Conservation (phyloP, 1,140 invertebrate species). For the Andricus grossulariae region DNA sequence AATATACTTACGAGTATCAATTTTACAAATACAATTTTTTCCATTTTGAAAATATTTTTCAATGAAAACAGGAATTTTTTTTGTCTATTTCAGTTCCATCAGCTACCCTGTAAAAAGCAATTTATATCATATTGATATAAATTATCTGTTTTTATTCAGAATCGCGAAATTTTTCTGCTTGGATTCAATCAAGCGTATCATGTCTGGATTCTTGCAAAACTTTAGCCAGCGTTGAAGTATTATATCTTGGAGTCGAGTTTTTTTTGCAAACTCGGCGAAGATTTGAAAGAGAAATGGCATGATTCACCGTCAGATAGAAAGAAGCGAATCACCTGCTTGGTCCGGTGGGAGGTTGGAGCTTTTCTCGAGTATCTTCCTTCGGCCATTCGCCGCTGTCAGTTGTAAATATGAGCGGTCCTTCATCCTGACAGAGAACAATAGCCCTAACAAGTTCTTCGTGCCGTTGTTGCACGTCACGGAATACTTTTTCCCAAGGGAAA, state of each 20-base stretch:
- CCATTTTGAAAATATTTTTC: too few species aligned
- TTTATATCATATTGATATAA: too few species aligned
- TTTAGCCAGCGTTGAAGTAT: conserved; percentile 14
- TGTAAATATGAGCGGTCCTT: conserved; percentile 70
- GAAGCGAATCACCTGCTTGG: conserved; percentile 53
- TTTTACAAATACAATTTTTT: too few species aligned
- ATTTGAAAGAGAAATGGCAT: conserved; percentile 57
- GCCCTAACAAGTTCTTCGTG: conserved; percentile 64
- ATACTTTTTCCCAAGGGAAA: conserved; percentile 36
- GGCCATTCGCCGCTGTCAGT: conserved; percentile 63
- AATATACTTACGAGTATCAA: too few species aligned
- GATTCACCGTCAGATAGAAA: conserved; percentile 53
- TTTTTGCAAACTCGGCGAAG: conserved; percentile 25
- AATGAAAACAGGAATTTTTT: too few species aligned
- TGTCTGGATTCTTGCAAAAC: background rate
- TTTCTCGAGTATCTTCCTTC: conserved; percentile 40
- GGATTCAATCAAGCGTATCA: background rate
- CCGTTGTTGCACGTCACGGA: conserved; percentile 46
- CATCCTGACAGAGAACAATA: conserved; percentile 68
- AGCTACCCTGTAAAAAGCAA: too few species aligned
- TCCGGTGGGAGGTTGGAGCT: conserved; percentile 55
- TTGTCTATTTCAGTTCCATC: too few species aligned
- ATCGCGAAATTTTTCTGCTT: background rate
- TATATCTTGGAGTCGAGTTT: conserved; percentile 19
- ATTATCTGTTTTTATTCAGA: background rate